Conservation (phyloP, 2,113 vertebrate genomes). For the Cygnus atratus region DNA sequence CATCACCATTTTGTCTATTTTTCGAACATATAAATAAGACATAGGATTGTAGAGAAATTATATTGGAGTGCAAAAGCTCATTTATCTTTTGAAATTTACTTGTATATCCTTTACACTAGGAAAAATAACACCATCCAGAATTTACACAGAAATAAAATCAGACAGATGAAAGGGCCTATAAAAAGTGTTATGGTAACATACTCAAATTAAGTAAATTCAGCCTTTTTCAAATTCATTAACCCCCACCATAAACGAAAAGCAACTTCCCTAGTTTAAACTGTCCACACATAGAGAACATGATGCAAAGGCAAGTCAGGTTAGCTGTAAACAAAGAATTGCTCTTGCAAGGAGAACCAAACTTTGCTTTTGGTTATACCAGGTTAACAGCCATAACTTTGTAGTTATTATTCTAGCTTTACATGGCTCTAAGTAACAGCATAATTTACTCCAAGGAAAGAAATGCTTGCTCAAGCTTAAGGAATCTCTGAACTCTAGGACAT, state of each 20-base stretch:
- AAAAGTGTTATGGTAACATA: background rate
- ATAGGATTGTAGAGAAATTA: conserved; percentile 53
- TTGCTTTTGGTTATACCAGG: background rate
- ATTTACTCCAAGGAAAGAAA: background rate
- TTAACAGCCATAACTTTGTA: background rate
- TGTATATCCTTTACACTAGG: background rate
- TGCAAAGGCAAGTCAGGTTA: background rate
- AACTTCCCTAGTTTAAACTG: background rate
- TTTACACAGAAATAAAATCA: conserved; percentile 25
- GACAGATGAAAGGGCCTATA: background rate
- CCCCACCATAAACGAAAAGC: background rate
- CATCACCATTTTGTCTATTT: conserved; percentile 62
- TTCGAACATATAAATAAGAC: conserved; percentile 56
- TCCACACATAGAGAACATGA: background rate
- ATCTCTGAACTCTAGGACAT: background rate
- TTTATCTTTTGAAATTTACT: conserved; percentile 56
- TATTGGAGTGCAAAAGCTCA: conserved; percentile 19
- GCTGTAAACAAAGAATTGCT: background rate
- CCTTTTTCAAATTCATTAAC: background rate
- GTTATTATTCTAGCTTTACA: background rate
- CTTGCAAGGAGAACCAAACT: background rate
- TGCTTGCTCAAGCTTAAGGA: background rate
- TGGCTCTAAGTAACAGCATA: background rate
- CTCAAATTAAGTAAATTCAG: conserved; percentile 12
- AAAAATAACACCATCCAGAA: conserved; percentile 37